phyloP scores from a whole-genome alignment of 1,140 invertebrate genomes.

The Pogonognathellus flavescens region DNA sequence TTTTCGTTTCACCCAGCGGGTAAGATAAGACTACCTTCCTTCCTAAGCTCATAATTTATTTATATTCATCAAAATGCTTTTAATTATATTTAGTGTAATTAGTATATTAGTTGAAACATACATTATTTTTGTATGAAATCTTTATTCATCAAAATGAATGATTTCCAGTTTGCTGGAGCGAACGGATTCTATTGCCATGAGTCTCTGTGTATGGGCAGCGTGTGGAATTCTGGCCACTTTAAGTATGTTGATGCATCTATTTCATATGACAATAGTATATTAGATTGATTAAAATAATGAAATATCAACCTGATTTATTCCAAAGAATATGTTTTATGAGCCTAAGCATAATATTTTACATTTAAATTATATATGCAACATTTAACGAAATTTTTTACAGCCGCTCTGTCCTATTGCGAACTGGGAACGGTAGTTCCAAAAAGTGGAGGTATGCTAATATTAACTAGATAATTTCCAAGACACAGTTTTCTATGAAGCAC shows the following conservation, averaged over 20 bases:
- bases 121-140: too few relatives aligned
- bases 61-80: too few relatives aligned
- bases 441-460: conserved; percentile 76
- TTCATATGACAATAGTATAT: neutral
- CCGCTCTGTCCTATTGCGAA: conserved; percentile 63
- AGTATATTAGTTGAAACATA: too few relatives aligned
- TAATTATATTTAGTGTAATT: too few relatives aligned
- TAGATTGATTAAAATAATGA: neutral
- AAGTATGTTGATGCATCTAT: conserved; percentile 72
- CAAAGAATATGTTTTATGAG: too few relatives aligned
- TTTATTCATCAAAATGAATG: too few relatives aligned
- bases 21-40: too few relatives aligned
- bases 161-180: conserved; percentile 82
- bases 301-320: neutral
- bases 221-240: conserved; percentile 87
- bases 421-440: conserved; percentile 77
- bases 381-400: conserved; percentile 37
- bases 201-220: conserved; percentile 84
- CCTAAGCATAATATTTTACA: too few relatives aligned
- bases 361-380: too few relatives aligned
- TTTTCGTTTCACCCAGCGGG: conserved; percentile 90
- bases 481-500: neutral
- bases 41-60: too few relatives aligned
- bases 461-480: neutral
- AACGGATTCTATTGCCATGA: conserved; percentile 87